Evolutionary conservation across 2,797 vertebrate species (phyloP), one percentile per base, ranked within the genome.

Genomic region (Arrhamphus sclerolepis): DNA sequence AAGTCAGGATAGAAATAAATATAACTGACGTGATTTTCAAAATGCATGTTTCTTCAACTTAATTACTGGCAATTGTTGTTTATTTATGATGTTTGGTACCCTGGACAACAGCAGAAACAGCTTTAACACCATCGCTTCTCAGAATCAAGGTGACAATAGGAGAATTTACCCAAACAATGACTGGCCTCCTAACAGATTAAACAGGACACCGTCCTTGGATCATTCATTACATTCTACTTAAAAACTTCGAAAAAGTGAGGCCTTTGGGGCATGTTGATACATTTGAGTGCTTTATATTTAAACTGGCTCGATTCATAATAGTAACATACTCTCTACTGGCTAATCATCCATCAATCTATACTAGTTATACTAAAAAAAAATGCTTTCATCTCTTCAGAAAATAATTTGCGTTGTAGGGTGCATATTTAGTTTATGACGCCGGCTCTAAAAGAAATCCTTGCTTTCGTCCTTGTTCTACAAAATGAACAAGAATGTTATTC

Each of bases 401-500:
- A 70, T 6, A 57, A 24, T 34, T 39, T 55, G 21, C 34, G 53
- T 48, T 61, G 20, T 11, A 2, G 31, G 17, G 39, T 40, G 10
- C 47, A n/a, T 47, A 46, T 65, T 40, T 8, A 56, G 19, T 54
- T 56, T 22, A 55, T 69, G 46, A 79, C 21, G 16, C n/a, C n/a
- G n/a, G 60, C 40, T 47, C 24, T 62, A 42, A 67, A 44, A 69
- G 38, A 71, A 67, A 9, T 4, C 41, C 9, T 7, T 47, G 39
- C 65, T 76, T 68, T 46, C 67, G 73, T 74, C 31, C 11, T 20
- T 56, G 40, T 56, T 72, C 24, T 20, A 49, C 10, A 13, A 8
- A 64, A 57, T 58, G 44, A 66, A 66, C 29, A 81, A 57, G 17
- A 10, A 18, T 62, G 21, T 63, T 65, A 72, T 66, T 77, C 67